Conservation (phyloP, 2,113 vertebrate genomes). For the Lates calcarifer region DNA sequence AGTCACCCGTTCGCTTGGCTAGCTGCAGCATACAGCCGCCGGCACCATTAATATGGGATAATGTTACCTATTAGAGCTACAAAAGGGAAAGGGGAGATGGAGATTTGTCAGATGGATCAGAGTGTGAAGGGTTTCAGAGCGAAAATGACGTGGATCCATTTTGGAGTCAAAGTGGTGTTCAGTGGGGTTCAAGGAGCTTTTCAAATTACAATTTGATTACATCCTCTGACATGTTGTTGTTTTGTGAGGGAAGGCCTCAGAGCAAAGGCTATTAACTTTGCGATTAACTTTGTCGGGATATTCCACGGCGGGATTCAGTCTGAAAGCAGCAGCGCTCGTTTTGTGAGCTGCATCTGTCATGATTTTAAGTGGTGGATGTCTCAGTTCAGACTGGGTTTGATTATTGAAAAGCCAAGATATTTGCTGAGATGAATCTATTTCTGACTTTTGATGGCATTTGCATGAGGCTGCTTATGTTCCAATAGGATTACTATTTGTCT, state of each 20-base stretch:
- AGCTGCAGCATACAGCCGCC: constrained; percentile 66
- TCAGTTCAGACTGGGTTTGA: neutral
- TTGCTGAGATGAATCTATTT: neutral
- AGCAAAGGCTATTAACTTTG: constrained; percentile 51
- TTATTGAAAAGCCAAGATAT: constrained; percentile 1
- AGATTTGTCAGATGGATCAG: constrained; percentile 66
- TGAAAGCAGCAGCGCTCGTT: constrained; percentile 1
- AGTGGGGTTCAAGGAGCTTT: constrained; percentile 64
- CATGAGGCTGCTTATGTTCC: neutral
- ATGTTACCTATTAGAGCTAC: constrained; percentile 82
- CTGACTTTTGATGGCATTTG: neutral
- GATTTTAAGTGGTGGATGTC: neutral
- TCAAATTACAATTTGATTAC: constrained; percentile 68
- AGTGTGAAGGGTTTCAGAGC: constrained; percentile 56
- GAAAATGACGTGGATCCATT: constrained; percentile 62
- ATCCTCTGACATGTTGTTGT: constrained; percentile 60
- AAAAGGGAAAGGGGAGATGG: constrained; percentile 71
- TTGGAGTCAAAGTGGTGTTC: constrained; percentile 50
- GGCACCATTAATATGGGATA: constrained; percentile 79
- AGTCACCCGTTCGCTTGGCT: constrained; percentile 81
- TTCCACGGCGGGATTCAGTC: constrained; percentile 7
- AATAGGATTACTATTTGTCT: neutral
- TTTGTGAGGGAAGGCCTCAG: constrained; percentile 46
- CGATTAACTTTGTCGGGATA: constrained; percentile 38
- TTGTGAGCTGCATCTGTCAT: neutral